Conservation (phyloP, 2,797 vertebrate genomes). For the Euthynnus affinis region DNA sequence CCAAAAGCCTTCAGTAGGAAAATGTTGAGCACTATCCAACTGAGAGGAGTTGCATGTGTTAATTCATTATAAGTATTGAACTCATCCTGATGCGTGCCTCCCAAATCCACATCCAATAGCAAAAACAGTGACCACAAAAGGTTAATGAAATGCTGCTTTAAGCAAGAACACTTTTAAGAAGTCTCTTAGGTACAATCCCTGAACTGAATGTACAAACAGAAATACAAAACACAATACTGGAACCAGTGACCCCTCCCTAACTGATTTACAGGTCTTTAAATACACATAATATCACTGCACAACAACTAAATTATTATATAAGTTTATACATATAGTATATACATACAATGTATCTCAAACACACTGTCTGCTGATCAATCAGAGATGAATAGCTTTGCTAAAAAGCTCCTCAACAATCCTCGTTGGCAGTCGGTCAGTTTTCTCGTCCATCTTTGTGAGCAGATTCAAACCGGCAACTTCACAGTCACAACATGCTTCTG, state of each 20-base stretch:
- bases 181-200: too few species aligned
- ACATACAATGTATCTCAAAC: not conserved
- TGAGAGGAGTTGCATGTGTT: not conserved
- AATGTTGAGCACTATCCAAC: not conserved
- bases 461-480: constrained; percentile 9
- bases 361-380: not conserved
- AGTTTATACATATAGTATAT: too few species aligned
- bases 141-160: too few species aligned
- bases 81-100: too few species aligned
- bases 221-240: too few species aligned
- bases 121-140: too few species aligned
- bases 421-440: not conserved
- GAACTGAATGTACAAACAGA: too few species aligned
- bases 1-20: not conserved
- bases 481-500: not conserved
- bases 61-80: not conserved
- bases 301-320: too few species aligned
- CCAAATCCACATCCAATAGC: not conserved
- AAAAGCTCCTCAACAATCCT: not conserved
- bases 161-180: too few species aligned
- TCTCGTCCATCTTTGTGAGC: not conserved
- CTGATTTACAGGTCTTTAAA: too few species aligned
- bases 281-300: too few species aligned
- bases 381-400: not conserved
- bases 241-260: too few species aligned